Percentiles rank a stretch among this genome's conserved stretches.
Evolutionary conservation across 2,797 vertebrate genomes (phyloP).

Genomic region (Sorex maritimensis): DNA sequence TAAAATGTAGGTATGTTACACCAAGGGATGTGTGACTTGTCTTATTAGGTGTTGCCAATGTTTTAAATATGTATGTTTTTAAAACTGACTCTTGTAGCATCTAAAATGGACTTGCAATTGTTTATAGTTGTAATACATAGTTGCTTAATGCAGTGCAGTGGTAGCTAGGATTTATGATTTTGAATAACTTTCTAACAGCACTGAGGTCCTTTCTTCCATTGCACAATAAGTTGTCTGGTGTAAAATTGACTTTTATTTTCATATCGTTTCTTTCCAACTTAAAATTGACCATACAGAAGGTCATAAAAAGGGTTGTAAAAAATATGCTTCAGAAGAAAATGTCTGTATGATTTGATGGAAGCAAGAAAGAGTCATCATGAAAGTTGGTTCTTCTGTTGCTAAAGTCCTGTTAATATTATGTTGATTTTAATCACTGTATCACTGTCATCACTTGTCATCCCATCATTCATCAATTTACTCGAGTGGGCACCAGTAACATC

Average conservation of each 20-base stretch:
- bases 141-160: not conserved
- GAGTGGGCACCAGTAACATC: no score
- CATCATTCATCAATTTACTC: no score
- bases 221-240: not conserved
- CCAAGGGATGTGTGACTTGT: not conserved
- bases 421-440: not conserved
- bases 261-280: conserved; percentile 1
- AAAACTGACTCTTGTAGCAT: not conserved
- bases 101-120: not conserved
- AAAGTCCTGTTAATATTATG: not conserved
- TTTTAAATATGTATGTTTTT: not conserved
- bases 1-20: not conserved
- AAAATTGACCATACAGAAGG: not conserved
- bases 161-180: conserved; percentile 51
- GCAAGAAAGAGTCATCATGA: not conserved
- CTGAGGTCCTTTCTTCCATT: conserved; percentile 12
- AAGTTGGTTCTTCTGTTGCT: not conserved
- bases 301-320: not conserved
- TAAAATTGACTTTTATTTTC: conserved; percentile 45
- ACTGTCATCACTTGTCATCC: no score
- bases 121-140: not conserved
- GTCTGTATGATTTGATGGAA: not conserved
- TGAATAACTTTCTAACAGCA: conserved; percentile 26
- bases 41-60: not conserved
- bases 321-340: not conserved